A percentile compares a stretch with the other conserved stretches of the same genome.
These are phyloP conservation scores for Laspeyria flexula DNA, from an alignment of 2,888 invertebrate genomes.

Conservation along the genomic window DNA sequence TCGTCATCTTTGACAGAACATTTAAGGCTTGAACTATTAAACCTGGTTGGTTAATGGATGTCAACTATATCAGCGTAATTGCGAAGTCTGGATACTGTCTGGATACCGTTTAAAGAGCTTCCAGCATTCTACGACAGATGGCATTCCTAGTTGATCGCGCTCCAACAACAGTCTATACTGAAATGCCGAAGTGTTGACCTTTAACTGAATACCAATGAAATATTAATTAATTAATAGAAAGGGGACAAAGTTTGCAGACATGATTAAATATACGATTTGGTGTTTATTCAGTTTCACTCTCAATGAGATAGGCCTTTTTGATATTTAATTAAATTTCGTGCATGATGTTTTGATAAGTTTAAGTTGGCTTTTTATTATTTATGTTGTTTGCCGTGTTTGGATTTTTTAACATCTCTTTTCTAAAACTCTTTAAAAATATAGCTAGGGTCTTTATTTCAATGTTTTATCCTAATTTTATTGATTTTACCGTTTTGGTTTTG, in stretches of 20 bases:
- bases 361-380: background rate
- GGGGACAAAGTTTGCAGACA: slow-evolving; percentile 1
- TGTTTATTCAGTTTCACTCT: background rate
- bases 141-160: slow-evolving; percentile 48
- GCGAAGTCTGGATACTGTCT: slow-evolving; percentile 37
- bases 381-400: no score
- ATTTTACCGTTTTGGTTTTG: no score
- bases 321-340: background rate
- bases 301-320: background rate
- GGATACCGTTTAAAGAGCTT: slow-evolving; percentile 50
- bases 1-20: background rate
- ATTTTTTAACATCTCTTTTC: no score
- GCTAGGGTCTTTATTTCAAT: no score
- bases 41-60: slow-evolving; percentile 20
- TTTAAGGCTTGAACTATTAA: slow-evolving; percentile 26
- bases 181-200: background rate
- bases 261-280: slow-evolving; percentile 5
- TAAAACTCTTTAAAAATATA: no score
- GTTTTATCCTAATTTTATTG: no score
- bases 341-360: background rate
- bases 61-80: slow-evolving; percentile 24
- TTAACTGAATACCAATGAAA: slow-evolving; percentile 4
- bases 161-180: background rate
- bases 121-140: slow-evolving; percentile 63
- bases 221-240: slow-evolving; percentile 5